phyloP scores from a whole-genome alignment of 2,888 invertebrate species.

The Diaperis boleti region DNA sequence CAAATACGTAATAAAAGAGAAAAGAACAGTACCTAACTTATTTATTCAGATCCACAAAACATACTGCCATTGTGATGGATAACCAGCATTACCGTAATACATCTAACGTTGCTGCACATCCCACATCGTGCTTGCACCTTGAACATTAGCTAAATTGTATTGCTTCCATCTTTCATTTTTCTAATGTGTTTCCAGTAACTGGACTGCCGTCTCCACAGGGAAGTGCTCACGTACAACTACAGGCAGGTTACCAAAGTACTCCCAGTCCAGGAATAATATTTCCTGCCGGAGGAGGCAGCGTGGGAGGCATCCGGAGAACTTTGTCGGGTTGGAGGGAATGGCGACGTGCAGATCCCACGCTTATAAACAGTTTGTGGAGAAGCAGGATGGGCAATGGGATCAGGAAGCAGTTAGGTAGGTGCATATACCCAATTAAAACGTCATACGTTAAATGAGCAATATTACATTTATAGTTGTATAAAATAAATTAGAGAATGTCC shows the following conservation, averaged over 20 bases:
- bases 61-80: no score
- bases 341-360: slow-evolving; percentile 79
- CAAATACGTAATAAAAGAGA: no score
- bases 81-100: no score
- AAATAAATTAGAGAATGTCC: no score
- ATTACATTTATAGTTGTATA: no score
- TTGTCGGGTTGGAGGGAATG: slow-evolving; percentile 76
- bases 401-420: slow-evolving; percentile 74
- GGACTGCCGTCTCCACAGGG: slow-evolving; percentile 69
- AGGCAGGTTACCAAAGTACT: slow-evolving; percentile 68
- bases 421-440: neutral
- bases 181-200: slow-evolving; percentile 58
- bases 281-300: slow-evolving; percentile 67
- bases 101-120: no score
- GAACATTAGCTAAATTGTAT: no score
- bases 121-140: no score
- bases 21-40: no score
- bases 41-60: no score
- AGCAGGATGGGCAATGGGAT: slow-evolving; percentile 81
- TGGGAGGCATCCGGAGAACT: slow-evolving; percentile 72
- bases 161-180: no score
- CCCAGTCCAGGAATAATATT: slow-evolving; percentile 68
- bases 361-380: slow-evolving; percentile 80
- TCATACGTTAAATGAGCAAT: no score
- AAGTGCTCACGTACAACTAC: slow-evolving; percentile 70